phyloP scores from a whole-genome alignment of 1,140 invertebrate genomes.

The Agraylea sexmaculata region DNA sequence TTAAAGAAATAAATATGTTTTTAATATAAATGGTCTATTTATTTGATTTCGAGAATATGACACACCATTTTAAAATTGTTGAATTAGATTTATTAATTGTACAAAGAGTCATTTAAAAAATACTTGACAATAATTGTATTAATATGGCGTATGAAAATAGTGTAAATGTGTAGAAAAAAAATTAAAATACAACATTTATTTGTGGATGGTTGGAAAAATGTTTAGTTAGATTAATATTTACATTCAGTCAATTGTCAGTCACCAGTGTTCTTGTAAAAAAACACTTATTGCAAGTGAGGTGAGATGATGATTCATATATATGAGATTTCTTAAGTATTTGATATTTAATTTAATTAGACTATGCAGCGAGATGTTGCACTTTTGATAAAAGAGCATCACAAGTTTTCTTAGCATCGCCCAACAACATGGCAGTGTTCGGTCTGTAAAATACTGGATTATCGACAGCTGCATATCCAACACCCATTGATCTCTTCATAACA shows the following conservation, averaged over 20 bases:
- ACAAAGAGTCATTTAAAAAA: neutral
- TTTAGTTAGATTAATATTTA: neutral
- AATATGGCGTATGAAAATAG: neutral
- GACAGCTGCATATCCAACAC: constrained; percentile 72
- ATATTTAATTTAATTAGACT: constrained; percentile 9
- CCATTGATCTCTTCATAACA: constrained; percentile 83
- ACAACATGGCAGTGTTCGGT: constrained; percentile 76
- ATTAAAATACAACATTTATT: neutral
- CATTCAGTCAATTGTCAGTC: neutral
- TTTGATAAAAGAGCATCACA: constrained; percentile 67
- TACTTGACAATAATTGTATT: neutral
- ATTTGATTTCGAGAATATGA: too few species aligned
- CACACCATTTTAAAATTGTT: neutral
- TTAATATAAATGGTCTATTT: too few species aligned
- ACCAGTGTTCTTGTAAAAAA: neutral
- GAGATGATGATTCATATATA: neutral
- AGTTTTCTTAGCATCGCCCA: constrained; percentile 87
- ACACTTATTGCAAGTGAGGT: neutral
- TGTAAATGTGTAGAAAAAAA: neutral
- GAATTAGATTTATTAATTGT: neutral
- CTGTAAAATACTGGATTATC: constrained; percentile 92
- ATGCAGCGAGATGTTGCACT: constrained; percentile 43
- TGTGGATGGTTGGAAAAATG: neutral
- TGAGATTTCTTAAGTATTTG: neutral
- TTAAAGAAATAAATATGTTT: too few species aligned